Evolutionary conservation across 2,797 vertebrate genomes (phyloP).

Genomic region (Carapus acus): DNA sequence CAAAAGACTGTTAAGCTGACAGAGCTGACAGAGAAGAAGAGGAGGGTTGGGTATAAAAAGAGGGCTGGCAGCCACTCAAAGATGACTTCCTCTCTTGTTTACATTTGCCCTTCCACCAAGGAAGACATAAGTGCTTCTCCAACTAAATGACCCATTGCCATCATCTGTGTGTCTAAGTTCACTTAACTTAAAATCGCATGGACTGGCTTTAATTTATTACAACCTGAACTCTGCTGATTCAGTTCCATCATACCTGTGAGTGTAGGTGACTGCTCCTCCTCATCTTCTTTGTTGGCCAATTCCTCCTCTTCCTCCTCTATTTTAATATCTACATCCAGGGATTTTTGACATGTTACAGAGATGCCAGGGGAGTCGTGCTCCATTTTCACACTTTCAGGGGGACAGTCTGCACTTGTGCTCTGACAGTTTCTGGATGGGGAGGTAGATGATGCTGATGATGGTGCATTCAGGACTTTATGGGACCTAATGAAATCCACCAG

Average conservation of each 20-base stretch:
- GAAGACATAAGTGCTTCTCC: neutral
- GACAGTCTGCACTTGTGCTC: conserved; percentile 32
- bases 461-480: conserved; percentile 44
- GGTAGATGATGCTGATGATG: conserved; percentile 31
- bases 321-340: conserved; percentile 61
- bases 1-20: neutral
- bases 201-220: neutral
- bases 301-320: conserved; percentile 30
- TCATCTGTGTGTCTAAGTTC: conserved; percentile 1
- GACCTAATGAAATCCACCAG: conserved; percentile 86
- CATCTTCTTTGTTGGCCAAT: conserved; percentile 31
- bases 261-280: conserved; percentile 24
- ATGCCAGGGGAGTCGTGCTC: conserved; percentile 18
- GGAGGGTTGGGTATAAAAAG: neutral
- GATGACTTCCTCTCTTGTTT: neutral
- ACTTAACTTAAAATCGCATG: neutral
- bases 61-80: conserved; percentile 23
- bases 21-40: neutral
- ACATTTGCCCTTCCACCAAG: neutral
- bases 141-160: conserved; percentile 1
- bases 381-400: conserved; percentile 30
- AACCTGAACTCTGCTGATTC: neutral
- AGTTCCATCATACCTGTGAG: conserved; percentile 53
- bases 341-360: conserved; percentile 27
- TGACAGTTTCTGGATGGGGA: conserved; percentile 35